Conservation (phyloP, 2,113 vertebrate genomes). For the Neoarius graeffei region DNA sequence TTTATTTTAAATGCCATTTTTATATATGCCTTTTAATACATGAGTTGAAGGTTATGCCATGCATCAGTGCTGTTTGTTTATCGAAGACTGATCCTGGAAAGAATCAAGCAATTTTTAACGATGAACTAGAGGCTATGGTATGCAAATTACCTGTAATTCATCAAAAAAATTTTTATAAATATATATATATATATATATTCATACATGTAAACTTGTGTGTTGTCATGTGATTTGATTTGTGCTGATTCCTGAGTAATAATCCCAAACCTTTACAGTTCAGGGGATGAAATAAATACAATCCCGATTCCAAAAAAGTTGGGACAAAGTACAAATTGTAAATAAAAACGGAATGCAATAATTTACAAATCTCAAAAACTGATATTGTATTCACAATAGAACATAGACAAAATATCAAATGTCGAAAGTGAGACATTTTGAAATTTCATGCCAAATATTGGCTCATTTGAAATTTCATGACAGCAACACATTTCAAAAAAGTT, state of each 20-base stretch:
- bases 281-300: background rate
- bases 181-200: conserved; percentile 25
- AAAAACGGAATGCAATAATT: too few species aligned
- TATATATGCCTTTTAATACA: background rate
- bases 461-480: too few species aligned
- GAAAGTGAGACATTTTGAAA: too few species aligned
- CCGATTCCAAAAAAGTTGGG: too few species aligned
- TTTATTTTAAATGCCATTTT: background rate
- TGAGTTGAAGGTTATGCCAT: background rate
- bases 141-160: background rate
- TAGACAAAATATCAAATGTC: too few species aligned
- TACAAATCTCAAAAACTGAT: too few species aligned
- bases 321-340: too few species aligned
- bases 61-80: too few species aligned
- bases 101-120: background rate
- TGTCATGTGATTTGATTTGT: background rate
- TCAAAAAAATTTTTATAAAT: background rate
- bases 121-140: background rate
- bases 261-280: background rate
- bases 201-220: background rate
- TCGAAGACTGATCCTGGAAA: background rate
- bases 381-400: too few species aligned
- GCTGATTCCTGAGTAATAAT: background rate
- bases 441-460: too few species aligned
- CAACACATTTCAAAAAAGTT: too few species aligned